phyloP scores from a whole-genome alignment of 2,888 invertebrate species.

The Rosalia funebris region DNA sequence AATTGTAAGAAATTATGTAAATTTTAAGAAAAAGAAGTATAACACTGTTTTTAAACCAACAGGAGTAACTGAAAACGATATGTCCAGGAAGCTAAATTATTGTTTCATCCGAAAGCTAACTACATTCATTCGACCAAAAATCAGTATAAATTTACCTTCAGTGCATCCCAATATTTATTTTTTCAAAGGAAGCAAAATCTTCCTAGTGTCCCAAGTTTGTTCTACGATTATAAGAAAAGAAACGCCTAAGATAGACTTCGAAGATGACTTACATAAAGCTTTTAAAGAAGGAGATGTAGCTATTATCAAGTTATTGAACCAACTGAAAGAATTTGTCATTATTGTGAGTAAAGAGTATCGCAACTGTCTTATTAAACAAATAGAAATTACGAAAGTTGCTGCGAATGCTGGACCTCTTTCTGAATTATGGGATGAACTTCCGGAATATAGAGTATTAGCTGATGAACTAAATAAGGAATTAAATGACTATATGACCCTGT shows the following conservation, averaged over 20 bases:
- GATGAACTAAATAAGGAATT: slow-evolving; percentile 56
- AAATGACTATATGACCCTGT: slow-evolving; percentile 53
- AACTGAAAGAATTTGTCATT: slow-evolving; percentile 54
- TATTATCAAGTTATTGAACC: slow-evolving; percentile 54
- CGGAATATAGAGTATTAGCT: slow-evolving; percentile 54
- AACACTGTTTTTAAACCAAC: background rate
- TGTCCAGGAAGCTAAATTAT: slow-evolving; percentile 5
- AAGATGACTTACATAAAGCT: slow-evolving; percentile 47
- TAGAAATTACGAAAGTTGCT: slow-evolving; percentile 55
- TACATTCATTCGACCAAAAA: background rate
- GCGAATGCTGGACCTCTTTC: slow-evolving; percentile 51
- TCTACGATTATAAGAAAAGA: slow-evolving; percentile 14
- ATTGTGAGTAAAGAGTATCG: slow-evolving; percentile 58
- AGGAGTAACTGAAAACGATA: slow-evolving; percentile 2
- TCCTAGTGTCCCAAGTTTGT: slow-evolving; percentile 22
- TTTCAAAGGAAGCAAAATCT: slow-evolving; percentile 6
- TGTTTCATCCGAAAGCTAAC: background rate
- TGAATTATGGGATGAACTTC: slow-evolving; percentile 57
- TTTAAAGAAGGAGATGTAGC: slow-evolving; percentile 54
- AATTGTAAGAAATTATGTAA: background rate
- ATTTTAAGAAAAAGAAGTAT: background rate
- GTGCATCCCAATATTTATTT: background rate
- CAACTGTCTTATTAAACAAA: slow-evolving; percentile 57
- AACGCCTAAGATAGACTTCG: slow-evolving; percentile 19
- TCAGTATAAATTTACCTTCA: background rate